These are phyloP conservation scores for Capreolus pygargus DNA, from an alignment of 2,113 vertebrate species.

Conservation along the genomic window DNA sequence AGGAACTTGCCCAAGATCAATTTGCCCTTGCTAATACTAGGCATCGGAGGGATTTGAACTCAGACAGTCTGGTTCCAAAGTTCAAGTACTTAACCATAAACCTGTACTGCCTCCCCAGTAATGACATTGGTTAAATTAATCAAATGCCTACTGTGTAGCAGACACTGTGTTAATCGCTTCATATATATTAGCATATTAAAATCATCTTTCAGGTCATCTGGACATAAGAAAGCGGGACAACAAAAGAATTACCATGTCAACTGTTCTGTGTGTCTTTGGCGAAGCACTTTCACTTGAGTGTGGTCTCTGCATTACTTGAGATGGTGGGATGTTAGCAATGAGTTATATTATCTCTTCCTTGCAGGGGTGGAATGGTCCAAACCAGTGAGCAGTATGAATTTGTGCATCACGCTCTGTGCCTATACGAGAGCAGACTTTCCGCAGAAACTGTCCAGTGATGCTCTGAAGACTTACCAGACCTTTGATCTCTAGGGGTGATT, in stretches of 20 bases:
- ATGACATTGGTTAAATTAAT: neutral
- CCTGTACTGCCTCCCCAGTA: neutral
- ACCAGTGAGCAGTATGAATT: constrained; percentile 99
- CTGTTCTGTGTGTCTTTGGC: neutral
- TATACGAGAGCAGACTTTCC: constrained; percentile 90
- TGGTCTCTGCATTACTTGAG: neutral
- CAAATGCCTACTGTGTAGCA: neutral
- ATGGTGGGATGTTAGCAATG: neutral
- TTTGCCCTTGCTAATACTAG: neutral
- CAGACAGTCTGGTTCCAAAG: neutral
- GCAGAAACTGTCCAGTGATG: constrained; percentile 89
- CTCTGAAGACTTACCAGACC: neutral
- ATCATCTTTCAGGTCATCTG: neutral
- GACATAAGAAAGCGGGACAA: neutral
- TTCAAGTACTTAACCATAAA: neutral
- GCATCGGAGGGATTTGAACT: neutral
- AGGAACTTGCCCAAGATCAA: neutral
- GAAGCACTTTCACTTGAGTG: neutral
- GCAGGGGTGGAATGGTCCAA: constrained; percentile 98
- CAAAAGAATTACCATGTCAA: neutral
- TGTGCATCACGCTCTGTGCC: constrained; percentile 93
- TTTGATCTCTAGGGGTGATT: constrained; percentile 78
- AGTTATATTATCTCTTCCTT: constrained; percentile 43
- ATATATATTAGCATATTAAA: neutral
- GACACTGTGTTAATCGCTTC: neutral